Percentiles rank a stretch among this genome's conserved stretches.
These are phyloP conservation scores for Ariolimax columbianus DNA, from an alignment of 2,888 invertebrate species.

Conservation along the genomic window DNA sequence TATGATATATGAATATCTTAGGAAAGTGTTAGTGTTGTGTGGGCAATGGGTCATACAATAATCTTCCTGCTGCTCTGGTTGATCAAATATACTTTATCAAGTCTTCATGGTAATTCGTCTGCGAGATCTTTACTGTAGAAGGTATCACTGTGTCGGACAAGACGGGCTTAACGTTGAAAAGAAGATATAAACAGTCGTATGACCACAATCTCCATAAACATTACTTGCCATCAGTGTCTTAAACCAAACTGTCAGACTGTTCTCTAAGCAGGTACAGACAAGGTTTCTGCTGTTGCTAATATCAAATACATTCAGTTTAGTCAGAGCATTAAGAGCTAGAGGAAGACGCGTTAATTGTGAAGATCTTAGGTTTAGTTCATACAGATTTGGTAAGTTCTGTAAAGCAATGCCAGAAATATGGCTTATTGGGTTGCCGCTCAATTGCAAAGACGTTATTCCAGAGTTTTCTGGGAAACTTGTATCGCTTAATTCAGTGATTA, in stretches of 20 bases:
- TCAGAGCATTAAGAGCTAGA: neutral
- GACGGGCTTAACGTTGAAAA: neutral
- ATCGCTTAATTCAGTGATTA: neutral
- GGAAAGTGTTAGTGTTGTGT: no score
- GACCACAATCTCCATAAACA: neutral
- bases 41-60: no score
- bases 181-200: neutral
- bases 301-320: neutral
- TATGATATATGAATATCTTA: no score
- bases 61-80: no score
- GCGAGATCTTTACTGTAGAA: no score
- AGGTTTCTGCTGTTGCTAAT: neutral
- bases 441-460: neutral
- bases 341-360: neutral
- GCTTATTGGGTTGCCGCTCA: neutral
- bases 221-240: neutral
- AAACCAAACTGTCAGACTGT: neutral
- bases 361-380: neutral
- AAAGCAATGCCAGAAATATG: neutral
- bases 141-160: no score
- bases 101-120: no score
- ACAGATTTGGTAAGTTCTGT: neutral
- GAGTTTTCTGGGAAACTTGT: conserved; percentile 12
- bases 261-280: conserved; percentile 4
- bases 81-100: no score